These are phyloP conservation scores for Hoplostethus atlanticus DNA, from an alignment of 2,797 vertebrate species.

Conservation along the genomic window DNA sequence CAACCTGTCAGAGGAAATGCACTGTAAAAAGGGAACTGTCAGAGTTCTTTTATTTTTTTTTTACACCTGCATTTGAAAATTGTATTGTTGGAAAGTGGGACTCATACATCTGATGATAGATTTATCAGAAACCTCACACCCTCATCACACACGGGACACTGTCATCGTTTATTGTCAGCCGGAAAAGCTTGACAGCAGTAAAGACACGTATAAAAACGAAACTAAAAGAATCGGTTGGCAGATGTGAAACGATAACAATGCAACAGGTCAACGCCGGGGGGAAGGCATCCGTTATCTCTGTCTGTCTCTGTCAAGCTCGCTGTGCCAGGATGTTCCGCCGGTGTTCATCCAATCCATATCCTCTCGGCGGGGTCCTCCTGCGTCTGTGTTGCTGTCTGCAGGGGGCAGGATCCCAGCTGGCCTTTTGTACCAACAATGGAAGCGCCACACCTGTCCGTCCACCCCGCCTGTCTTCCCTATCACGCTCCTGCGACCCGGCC, in stretches of 20 bases:
- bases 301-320: conserved; percentile 54
- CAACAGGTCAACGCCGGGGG: conserved; percentile 43
- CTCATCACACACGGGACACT: conserved; percentile 39
- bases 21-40: conserved; percentile 54
- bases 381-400: conserved; percentile 33
- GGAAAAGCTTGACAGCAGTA: conserved; percentile 47
- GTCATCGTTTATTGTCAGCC: conserved; percentile 39
- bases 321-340: conserved; percentile 49
- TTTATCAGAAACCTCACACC: conserved; percentile 49
- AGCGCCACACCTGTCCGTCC: conserved; percentile 24
- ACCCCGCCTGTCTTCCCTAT: conserved; percentile 10
- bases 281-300: conserved; percentile 48
- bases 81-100: conserved; percentile 41
- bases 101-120: conserved; percentile 46
- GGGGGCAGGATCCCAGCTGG: conserved; percentile 30
- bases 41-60: conserved; percentile 28
- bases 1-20: conserved; percentile 64
- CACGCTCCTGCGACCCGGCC: conserved; percentile 17
- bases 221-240: conserved; percentile 33
- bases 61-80: conserved; percentile 51
- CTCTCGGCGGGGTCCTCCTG: conserved; percentile 11
- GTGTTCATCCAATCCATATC: conserved; percentile 33
- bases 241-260: conserved; percentile 43
- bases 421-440: conserved; percentile 44
- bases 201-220: conserved; percentile 8